Evolutionary conservation across 2,113 vertebrate species (phyloP).

Genomic region (Motacilla alba): DNA sequence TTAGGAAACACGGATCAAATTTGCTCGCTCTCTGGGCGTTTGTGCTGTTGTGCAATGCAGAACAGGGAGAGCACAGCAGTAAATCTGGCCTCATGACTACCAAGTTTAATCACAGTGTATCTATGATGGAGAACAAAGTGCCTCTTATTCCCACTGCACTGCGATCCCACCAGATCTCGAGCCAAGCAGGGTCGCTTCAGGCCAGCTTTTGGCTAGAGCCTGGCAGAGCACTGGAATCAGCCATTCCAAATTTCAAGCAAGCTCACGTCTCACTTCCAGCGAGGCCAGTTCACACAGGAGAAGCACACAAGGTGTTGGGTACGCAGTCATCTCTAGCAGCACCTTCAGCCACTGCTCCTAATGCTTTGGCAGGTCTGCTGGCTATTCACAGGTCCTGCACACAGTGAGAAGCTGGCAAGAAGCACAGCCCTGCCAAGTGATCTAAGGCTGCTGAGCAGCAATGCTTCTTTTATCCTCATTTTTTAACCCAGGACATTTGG

Average conservation of each 20-base stretch:
- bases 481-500: not conserved
- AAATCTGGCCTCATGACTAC: conserved; percentile 13
- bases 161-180: not conserved
- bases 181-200: not conserved
- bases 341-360: not conserved
- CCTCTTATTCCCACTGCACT: not conserved
- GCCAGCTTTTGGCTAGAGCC: not conserved
- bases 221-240: not conserved
- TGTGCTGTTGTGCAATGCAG: not conserved
- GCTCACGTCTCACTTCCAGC: not conserved
- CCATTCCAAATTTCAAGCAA: accelerated
- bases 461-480: not conserved
- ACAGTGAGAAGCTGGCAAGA: not conserved
- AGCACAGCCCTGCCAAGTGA: not conserved
- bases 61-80: not conserved
- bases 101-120: not conserved
- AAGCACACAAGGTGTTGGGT: not conserved
- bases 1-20: not conserved
- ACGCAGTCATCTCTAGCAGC: not conserved
- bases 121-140: not conserved
- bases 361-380: accelerated
- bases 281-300: accelerated
- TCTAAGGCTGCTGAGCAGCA: not conserved
- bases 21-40: not conserved
- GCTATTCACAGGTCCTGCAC: not conserved